Evolutionary conservation across 2,797 vertebrate species (phyloP).

Genomic region (Schizopygopsis malacanthus): DNA sequence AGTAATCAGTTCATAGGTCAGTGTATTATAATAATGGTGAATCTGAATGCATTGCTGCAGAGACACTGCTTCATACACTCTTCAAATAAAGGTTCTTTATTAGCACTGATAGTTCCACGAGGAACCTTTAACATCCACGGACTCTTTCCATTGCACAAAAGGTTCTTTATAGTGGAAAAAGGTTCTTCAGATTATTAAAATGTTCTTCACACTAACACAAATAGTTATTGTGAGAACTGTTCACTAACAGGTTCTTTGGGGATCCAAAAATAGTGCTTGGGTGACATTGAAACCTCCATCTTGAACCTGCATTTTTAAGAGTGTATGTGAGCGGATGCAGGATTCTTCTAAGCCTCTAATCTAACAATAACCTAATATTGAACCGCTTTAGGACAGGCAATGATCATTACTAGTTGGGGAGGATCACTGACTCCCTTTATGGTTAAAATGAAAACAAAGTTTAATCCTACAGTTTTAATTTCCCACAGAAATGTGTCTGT

Average conservation of each 20-base stretch:
- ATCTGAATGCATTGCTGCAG: neutral
- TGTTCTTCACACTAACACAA: neutral
- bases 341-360: neutral
- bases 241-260: neutral
- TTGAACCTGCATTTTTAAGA: neutral
- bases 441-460: neutral
- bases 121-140: neutral
- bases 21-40: too few species aligned
- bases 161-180: neutral
- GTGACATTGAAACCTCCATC: neutral
- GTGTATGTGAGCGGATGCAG: neutral
- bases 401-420: neutral
- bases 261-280: neutral
- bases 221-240: neutral
- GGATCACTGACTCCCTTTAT: neutral
- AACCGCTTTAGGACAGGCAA: neutral
- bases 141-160: neutral
- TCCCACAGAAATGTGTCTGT: neutral
- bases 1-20: too few species aligned
- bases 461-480: neutral
- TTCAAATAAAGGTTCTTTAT: neutral
- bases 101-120: neutral
- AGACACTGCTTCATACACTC: neutral
- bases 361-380: neutral
- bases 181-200: neutral